Conservation (phyloP, 2,797 vertebrate genomes). For the Syngnathus acus region DNA sequence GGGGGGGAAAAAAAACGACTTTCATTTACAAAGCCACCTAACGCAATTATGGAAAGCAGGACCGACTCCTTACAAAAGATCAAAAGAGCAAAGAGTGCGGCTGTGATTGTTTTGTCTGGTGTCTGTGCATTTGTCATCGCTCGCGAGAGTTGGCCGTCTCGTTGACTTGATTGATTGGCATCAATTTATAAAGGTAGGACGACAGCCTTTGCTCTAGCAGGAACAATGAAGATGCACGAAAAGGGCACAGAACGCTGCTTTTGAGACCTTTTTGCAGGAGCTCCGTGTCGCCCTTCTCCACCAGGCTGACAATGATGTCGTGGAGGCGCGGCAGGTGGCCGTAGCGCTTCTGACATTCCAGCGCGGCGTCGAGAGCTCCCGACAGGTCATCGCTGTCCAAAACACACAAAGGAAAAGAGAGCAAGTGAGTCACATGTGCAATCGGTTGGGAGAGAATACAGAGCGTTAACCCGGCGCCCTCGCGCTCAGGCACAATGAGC, state of each 20-base stretch:
- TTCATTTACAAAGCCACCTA: too few relatives aligned
- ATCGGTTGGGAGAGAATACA: conserved; percentile 47
- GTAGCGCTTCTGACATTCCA: conserved; percentile 75
- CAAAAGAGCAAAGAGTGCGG: too few relatives aligned
- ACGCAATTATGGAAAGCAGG: neutral
- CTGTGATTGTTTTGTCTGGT: too few relatives aligned
- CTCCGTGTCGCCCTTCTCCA: conserved; percentile 83
- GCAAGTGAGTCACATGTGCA: conserved; percentile 31
- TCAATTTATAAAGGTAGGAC: too few relatives aligned
- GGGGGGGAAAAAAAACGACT: too few relatives aligned
- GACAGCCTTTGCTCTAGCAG: too few relatives aligned
- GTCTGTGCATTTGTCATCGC: neutral
- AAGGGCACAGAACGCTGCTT: neutral
- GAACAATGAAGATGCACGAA: too few relatives aligned
- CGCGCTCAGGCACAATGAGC: conserved; percentile 46
- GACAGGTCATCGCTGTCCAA: conserved; percentile 70
- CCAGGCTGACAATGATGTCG: conserved; percentile 75
- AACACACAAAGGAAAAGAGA: conserved; percentile 8
- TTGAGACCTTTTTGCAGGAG: conserved; percentile 84
- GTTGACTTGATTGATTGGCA: neutral
- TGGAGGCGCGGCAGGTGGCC: conserved; percentile 74
- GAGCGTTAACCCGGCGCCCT: conserved; percentile 51
- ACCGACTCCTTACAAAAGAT: too few relatives aligned
- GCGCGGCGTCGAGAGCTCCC: conserved; percentile 71
- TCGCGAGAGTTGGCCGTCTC: neutral